A percentile compares a stretch with the other conserved stretches of the same genome.
These are phyloP conservation scores for Pheosia tremula DNA, from an alignment of 2,888 invertebrate genomes.

Conservation along the genomic window DNA sequence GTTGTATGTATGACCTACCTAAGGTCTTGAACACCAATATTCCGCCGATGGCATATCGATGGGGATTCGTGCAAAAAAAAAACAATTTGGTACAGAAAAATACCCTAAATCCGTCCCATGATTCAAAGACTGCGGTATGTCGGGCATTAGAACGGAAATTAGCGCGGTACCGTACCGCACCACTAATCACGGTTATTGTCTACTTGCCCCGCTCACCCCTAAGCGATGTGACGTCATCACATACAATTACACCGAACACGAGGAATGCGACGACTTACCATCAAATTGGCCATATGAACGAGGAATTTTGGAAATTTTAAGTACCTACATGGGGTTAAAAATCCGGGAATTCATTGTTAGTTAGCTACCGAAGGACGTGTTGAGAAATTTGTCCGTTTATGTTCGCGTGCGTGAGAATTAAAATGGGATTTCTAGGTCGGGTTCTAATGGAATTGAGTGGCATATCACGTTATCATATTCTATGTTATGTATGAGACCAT, in stretches of 20 bases:
- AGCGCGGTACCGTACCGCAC: conserved; percentile 54
- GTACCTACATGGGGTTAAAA: background rate
- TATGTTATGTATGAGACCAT: too few species aligned
- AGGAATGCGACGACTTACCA: background rate
- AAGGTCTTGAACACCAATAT: too few species aligned
- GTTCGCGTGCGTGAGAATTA: too few species aligned
- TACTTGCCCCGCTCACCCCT: conserved; percentile 28
- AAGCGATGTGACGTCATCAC: conserved; percentile 6
- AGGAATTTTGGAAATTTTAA: background rate
- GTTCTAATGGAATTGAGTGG: too few species aligned
- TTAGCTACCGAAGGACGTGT: too few species aligned
- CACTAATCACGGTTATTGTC: conserved; percentile 59
- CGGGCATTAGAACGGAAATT: conserved; percentile 57
- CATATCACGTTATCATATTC: too few species aligned
- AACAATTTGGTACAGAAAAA: background rate
- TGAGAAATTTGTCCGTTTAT: too few species aligned
- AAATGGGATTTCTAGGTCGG: too few species aligned
- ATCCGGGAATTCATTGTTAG: background rate
- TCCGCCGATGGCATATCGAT: too few species aligned
- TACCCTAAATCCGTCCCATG: conserved; percentile 27
- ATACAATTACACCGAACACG: conserved; percentile 27
- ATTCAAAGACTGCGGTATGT: conserved; percentile 45
- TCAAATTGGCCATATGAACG: background rate
- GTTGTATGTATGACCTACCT: too few species aligned
- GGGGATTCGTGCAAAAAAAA: too few species aligned